Base-by-base conservation (phyloP, 2,113 vertebrate species). In the Deroptyus accipitrinus region DNA sequence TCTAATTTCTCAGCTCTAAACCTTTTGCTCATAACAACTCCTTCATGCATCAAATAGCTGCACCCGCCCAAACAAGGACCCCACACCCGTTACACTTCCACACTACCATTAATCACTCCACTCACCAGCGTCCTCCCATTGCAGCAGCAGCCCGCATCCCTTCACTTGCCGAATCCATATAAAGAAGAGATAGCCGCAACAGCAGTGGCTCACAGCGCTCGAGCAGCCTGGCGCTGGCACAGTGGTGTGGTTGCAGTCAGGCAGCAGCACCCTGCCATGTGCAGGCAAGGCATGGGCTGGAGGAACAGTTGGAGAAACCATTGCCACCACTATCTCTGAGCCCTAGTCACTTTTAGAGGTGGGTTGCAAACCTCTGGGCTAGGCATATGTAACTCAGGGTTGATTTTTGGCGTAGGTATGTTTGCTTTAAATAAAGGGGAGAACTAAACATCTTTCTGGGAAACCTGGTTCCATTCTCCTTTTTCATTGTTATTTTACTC, bases 111-210 rank as follows among this genome's bases (percentile, higher is more conserved):
- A 52, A 41, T 76, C 18, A 41, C n/a, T 61, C 7, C 24, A 13
- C 18, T 15, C 0, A 0, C 25, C 37, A 59, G 46, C 20, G 4
- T 67, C 5, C 15, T 12, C 14, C 2, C 46, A 17, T 35, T 30
- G 55, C 55, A 39, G 42, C 37, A 49, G 13, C 13, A 70, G 33
- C 49, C 20, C 18, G 35, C 24, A 25, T 27, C 13, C 7, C 17
- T 88, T 83, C 44, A 18, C 42, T 79, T n/a, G 17, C 16, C 1
- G 0, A 51, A 80, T 28, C 16, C 24, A 31, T 35, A 42, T 37
- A 42, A 92, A 78, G 68, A 41, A 74, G 76, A 74, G 17, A 17
- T 54, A 42, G 30, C 27, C 11, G 3, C 24, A 33, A 13, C 24
- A 90, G 39, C 15, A 17, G 10, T 2, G 2, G 2, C 12, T 80